phyloP scores from a whole-genome alignment of 1,140 invertebrate species.

The Alviniconcha marisindica region DNA sequence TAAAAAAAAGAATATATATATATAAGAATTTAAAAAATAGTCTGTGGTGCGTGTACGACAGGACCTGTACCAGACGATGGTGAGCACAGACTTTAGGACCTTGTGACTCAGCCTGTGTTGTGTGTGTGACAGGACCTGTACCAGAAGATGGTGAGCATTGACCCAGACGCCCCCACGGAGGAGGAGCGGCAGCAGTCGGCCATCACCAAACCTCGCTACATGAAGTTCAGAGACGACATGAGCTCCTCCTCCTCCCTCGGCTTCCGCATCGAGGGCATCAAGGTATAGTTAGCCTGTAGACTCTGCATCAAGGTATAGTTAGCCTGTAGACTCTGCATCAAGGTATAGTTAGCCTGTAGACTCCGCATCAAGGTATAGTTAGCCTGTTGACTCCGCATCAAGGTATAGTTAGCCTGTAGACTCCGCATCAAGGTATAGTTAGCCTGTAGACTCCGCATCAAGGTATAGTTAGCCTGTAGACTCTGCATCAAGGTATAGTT shows the following conservation, averaged over 20 bases:
- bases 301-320: too few relatives aligned
- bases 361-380: background rate
- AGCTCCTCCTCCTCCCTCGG: slow-evolving; percentile 96
- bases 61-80: too few relatives aligned
- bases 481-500: too few relatives aligned
- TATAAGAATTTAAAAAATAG: too few relatives aligned
- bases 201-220: slow-evolving; percentile 96
- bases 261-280: slow-evolving; percentile 97
- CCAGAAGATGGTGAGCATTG: slow-evolving; percentile 98
- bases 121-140: slow-evolving; percentile 87
- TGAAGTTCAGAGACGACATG: slow-evolving; percentile 98
- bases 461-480: background rate
- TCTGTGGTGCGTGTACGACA: too few relatives aligned
- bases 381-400: background rate
- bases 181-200: slow-evolving; percentile 93
- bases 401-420: too few relatives aligned
- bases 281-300: too few relatives aligned
- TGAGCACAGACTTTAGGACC: too few relatives aligned
- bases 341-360: background rate
- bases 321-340: too few relatives aligned
- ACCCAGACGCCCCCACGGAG: slow-evolving; percentile 90
- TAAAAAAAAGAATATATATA: too few relatives aligned
- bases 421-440: background rate
- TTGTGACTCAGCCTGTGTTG: too few relatives aligned
- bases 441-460: background rate